Percentiles rank a stretch among this genome's conserved stretches.
phyloP scores from a whole-genome alignment of 2,113 vertebrate species.

The Scalopus aquaticus region DNA sequence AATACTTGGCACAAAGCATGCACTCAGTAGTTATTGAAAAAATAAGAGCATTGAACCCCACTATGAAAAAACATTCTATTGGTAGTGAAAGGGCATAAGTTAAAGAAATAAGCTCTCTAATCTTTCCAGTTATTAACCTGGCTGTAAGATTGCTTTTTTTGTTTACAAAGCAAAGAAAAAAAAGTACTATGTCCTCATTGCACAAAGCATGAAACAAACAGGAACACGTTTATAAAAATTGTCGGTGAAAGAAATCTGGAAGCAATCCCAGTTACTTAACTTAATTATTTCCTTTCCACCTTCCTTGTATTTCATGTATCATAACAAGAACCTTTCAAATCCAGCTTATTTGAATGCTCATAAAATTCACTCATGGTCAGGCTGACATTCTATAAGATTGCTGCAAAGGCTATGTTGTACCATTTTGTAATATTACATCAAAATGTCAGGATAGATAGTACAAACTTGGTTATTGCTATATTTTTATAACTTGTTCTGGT shows the following conservation, averaged over 20 bases:
- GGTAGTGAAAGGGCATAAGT: not conserved
- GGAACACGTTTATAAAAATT: constrained; percentile 34
- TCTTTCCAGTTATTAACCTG: constrained; percentile 8
- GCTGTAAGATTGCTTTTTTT: not conserved
- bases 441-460: not conserved
- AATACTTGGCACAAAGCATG: not conserved
- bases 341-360: not conserved
- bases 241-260: not conserved
- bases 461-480: not conserved
- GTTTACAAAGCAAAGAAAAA: constrained; percentile 1
- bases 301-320: constrained; percentile 1
- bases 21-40: not conserved
- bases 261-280: not conserved
- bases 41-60: constrained; percentile 15
- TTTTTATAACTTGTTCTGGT: not conserved
- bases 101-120: not conserved
- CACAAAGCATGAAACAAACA: not conserved
- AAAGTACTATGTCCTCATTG: not conserved
- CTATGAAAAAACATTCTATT: not conserved
- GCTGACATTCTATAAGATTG: not conserved
- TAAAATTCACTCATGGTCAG: not conserved
- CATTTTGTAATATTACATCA: constrained; percentile 10
- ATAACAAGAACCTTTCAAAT: constrained; percentile 16
- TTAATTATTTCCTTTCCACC: not conserved
- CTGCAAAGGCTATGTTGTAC: not conserved